Evolutionary conservation across 2,888 invertebrate species (phyloP).

Genomic region (Arrhopalites spinosus): DNA sequence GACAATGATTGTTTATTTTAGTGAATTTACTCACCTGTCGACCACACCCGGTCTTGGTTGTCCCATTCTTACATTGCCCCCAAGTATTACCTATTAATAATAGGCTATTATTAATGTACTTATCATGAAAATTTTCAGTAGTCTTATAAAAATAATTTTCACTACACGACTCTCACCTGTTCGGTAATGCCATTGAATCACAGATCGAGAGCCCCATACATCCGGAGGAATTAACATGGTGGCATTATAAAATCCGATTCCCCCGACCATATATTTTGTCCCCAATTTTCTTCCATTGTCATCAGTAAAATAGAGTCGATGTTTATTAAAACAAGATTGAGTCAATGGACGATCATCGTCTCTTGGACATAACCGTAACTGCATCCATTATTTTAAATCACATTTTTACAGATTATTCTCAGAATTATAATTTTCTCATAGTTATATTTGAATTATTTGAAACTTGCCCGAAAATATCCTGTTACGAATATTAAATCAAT

Average conservation of each 20-base stretch:
- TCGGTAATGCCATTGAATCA: constrained; percentile 5
- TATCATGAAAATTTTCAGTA: neutral
- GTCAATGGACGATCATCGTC: constrained; percentile 80
- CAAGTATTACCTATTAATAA: constrained; percentile 31
- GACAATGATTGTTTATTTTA: too few species aligned
- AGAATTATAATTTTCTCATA: neutral
- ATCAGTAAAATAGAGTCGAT: constrained; percentile 34
- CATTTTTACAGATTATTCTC: neutral
- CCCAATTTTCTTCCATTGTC: neutral
- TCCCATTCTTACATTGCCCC: constrained; percentile 29
- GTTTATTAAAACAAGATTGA: constrained; percentile 81
- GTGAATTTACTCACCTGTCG: too few species aligned
- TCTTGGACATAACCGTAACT: constrained; percentile 82
- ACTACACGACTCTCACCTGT: neutral
- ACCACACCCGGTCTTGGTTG: constrained; percentile 21
- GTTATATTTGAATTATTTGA: neutral
- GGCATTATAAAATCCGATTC: constrained; percentile 16
- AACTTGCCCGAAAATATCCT: constrained; percentile 2
- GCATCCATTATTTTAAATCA: constrained; percentile 63
- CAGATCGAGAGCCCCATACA: neutral
- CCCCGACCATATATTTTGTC: constrained; percentile 3
- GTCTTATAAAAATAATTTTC: neutral
- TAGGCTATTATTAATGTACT: neutral
- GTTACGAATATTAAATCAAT: neutral
- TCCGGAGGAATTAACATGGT: neutral